Conservation (phyloP, 2,113 vertebrate genomes). For the Laticauda laticaudata region DNA sequence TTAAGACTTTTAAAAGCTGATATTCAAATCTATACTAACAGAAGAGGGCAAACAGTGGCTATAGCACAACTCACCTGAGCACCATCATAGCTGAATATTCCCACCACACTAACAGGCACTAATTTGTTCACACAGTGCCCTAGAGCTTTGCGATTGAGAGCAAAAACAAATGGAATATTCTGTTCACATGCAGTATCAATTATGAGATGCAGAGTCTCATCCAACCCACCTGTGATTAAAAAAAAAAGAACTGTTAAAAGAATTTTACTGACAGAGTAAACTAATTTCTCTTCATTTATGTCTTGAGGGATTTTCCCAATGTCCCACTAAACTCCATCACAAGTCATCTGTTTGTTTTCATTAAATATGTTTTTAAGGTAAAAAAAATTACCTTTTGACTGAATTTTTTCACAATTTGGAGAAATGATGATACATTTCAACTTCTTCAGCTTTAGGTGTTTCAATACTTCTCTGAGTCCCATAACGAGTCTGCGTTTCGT, state of each 20-base stretch:
- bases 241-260: background rate
- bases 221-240: constrained; percentile 83
- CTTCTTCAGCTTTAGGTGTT: constrained; percentile 91
- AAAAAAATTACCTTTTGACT: constrained; percentile 84
- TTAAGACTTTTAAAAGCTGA: background rate
- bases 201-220: constrained; percentile 91
- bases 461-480: constrained; percentile 93
- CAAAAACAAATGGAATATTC: constrained; percentile 90
- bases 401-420: constrained; percentile 95
- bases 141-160: constrained; percentile 90
- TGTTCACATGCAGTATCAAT: constrained; percentile 89
- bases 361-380: rapidly evolving
- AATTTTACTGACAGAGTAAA: background rate
- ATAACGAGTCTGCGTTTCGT: constrained; percentile 94
- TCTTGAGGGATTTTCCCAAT: background rate
- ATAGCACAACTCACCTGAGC: constrained; percentile 82
- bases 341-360: background rate
- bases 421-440: constrained; percentile 95
- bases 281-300: background rate
- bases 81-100: constrained; percentile 98
- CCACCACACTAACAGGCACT: constrained; percentile 94
- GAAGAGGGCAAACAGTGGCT: rapidly evolving
- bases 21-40: background rate
- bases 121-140: constrained; percentile 94
- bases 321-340: background rate